Evolutionary conservation across 2,113 vertebrate genomes (phyloP), one percentile per base, ranked within the genome.

Genomic region (Entelurus aequoreus): DNA sequence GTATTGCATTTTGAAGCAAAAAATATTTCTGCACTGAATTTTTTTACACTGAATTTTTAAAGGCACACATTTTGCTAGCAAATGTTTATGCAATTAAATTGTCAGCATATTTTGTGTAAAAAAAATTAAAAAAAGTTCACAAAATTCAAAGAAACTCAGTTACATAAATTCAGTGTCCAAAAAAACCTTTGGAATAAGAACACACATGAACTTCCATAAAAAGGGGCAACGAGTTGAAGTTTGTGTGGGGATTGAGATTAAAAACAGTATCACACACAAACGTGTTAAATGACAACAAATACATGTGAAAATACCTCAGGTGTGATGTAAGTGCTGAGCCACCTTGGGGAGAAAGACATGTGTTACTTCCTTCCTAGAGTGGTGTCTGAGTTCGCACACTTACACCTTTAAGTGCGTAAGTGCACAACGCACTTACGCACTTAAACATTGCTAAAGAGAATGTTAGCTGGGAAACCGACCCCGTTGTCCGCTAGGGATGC

Each of bases 401-500:
- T 36, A 61, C 42, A 71, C 74, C 12, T 46, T 46, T 11, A 11
- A 46, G 42, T 46, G 42, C 42, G 42, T 46, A 46, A 46, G 42
- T 12, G 40, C 8, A 9, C 10, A 2, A 5, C 10, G 8, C 40
- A 42, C 40, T 42, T 42, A 12, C 42, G 42, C 42, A 46, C 42
- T 46, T 11, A 64, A 76, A 80, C 75, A 77, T 49, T 8, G 65
- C 52, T 3, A 54, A 69, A 46, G 57, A 53, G 19, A 28, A 4
- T 4, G 78, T 56, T 84, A 84, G 83, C 83, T 40, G 71, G 19
- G 54, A 56, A 69, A 68, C 79, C 71, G 54, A 56, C 67, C 68
- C 79, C 69, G 77, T 82, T 86, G 84, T 59, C 82, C 60, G 73
- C 4, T 35, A 68, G 55, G 78, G 80, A 79, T 86, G 82, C 85